Base-by-base conservation (phyloP, 2,113 vertebrate species). In the Eudyptes chrysolophus region DNA sequence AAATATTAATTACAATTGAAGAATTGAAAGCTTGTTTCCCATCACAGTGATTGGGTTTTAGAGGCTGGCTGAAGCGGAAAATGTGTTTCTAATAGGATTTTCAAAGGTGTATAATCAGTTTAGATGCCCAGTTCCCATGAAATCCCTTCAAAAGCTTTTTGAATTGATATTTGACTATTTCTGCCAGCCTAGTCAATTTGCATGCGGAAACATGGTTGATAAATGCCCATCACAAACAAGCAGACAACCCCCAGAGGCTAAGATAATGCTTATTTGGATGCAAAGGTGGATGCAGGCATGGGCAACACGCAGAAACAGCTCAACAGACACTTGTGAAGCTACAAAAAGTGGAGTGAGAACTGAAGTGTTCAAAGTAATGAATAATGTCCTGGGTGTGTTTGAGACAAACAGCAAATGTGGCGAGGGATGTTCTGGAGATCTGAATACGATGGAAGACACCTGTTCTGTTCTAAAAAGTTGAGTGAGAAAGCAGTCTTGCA, bases 31-130 rank as follows among this genome's bases (percentile, higher is more conserved):
- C 46, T 84, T 86, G 42, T 92, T 92, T 94, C 30, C 60, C 62
- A 77, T 51, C 38, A 71, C 20, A 85, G 22, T 55, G 82, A 86
- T 34, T 72, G n/a, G 36, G 51, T 25, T 94, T 93, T 80, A 69
- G 71, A 96, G 15, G 36, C 54, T 93, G 42, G 16, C 64, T 85
- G 55, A 89, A 94, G 62, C 46, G 54, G 36, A 83, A 93, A 95
- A 83, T 95, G 81, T 65, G 46, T 84, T 95, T 92, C 85, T 95
- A 96, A 95, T 60, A 75, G 46, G 85, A 92, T 95, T 97, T 97
- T 94, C 80, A 57, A 84, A 91, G 75, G 55, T 96, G 29, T 87
- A 24, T 94, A 95, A 91, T 92, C 89, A 79, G 70, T 75, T 94
- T 96, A 90, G 89, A 90, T 93, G 21, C 66, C 30, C n/a, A 49